Base-by-base conservation (phyloP, 2,113 vertebrate species). In the Elaphurus davidianus region DNA sequence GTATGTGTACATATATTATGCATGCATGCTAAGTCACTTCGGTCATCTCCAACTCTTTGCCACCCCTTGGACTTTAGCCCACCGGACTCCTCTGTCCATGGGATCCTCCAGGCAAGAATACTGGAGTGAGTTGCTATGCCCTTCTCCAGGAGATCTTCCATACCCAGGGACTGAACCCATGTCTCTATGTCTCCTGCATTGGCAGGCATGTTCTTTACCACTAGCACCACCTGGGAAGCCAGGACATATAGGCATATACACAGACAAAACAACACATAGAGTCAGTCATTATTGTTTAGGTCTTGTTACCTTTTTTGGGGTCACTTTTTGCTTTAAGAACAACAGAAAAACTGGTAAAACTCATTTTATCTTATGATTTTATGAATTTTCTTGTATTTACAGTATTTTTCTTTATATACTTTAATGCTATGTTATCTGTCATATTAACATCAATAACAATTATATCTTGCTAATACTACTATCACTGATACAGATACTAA, bases 321-420 rank as follows among this genome's bases (percentile, higher is more conserved):
- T 76, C 54, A 55, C 23, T 76, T 93, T 9, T 82, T 74, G 7
- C 11, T 90, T 94, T 15, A 50, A 92, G 57, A 95, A 76, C 5
- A n/a, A 79, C 43, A 79, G 47, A 21, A 82, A 81, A 74, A 91
- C 17, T 81, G 33, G 9, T 36, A 82, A 96, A 67, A 33, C 5
- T 36, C 14, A 90, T 83, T 87, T 78, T 45, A 6, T 81, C 40
- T 89, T 82, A 62, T 62, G 25, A 57, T 94, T 92, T 57, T 97
- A 2, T 92, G 89, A 55, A 90, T 47, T 95, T 21, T 57, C 30
- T 17, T 59, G 8, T 45, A 64, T 97, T 95, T 95, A 4, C 64
- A 85, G 5, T 93, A 87, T 94, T 96, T 98, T 95, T n/a, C 55
- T 25, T 90, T 52, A 71, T 55, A 28, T 50, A 23, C 15, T 47